Base-by-base conservation (phyloP, 2,113 vertebrate species). In the Phalacrocorax brasilianus region DNA sequence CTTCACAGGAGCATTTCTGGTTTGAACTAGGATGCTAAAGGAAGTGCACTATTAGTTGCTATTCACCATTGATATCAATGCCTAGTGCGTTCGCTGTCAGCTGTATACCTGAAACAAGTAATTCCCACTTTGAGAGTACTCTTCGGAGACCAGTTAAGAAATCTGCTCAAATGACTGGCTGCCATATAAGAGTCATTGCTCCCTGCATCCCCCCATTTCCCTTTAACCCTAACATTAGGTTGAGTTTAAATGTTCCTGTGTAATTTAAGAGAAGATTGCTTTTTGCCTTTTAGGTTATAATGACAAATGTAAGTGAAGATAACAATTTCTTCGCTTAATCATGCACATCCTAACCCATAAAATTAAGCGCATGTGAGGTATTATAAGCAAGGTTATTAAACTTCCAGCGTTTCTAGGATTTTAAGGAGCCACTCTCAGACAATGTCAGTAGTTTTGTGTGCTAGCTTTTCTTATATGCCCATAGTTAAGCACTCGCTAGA, bases 231-330 rank as follows among this genome's bases (percentile, higher is more conserved):
- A 66, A 58, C 9, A 30, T 56, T 87, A 81, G 24, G 58, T 8
- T 77, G 32, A 83, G 11, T 44, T 91, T 85, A 85, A 95, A 94
- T 15, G 72, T 93, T 77, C 18, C 18, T 85, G 9, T 56, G 40
- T 68, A 89, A 79, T 72, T 80, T 87, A 20, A 81, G 87, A 91
- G 32, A 95, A 24, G 14, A 56, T 30, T 68, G 33, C 6, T 78
- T 97, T 87, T 94, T 87, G 59, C 30, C 35, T 91, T 52, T 79
- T 66, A 78, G 77, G 17, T 85, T 96, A 67, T 78, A 92, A 81
- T 74, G 77, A 82, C 53, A 95, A 95, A 89, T 91, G 30, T 91
- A 94, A 94, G 30, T 72, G 53, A 94, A 93, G 61, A 82, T 82
- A 95, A 74, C 38, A 59, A 78, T 85, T 91, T 75, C 18, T 91